A percentile compares a stretch with the other conserved stretches of the same genome.
phyloP scores from a whole-genome alignment of 2,888 invertebrate genomes.

The Coremacera marginata region DNA sequence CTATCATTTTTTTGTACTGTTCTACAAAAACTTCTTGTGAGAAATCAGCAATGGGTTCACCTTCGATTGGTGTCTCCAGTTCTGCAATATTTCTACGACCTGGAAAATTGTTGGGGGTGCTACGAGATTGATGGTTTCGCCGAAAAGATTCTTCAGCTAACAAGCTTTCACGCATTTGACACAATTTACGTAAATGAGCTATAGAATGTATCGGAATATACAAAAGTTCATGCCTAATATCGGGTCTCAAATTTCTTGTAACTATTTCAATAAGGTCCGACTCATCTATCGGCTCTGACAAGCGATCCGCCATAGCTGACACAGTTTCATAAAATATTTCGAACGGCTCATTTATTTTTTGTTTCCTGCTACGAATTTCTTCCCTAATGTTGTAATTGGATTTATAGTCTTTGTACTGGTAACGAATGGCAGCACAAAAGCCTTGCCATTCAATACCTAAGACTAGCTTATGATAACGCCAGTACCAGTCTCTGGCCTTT shows the following conservation, averaged over 20 bases:
- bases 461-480: slow-evolving; percentile 30
- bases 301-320: too few species aligned
- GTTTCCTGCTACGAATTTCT: slow-evolving; percentile 18
- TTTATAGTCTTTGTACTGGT: slow-evolving; percentile 30
- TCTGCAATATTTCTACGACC: slow-evolving; percentile 26
- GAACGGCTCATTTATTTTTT: slow-evolving; percentile 3
- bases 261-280: not conserved
- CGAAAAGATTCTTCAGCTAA: too few species aligned
- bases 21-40: not conserved
- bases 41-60: not conserved
- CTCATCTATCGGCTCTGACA: slow-evolving; percentile 5
- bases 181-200: slow-evolving; percentile 35
- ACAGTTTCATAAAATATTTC: too few species aligned
- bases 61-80: not conserved
- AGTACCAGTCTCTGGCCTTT: slow-evolving; percentile 29
- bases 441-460: slow-evolving; percentile 9
- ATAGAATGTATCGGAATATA: slow-evolving; percentile 35
- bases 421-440: slow-evolving; percentile 31
- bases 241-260: slow-evolving; percentile 27
- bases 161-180: slow-evolving; percentile 35
- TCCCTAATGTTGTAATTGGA: slow-evolving; percentile 6
- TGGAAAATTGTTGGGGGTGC: not conserved
- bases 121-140: not conserved
- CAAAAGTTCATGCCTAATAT: slow-evolving; percentile 40
- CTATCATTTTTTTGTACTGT: not conserved